Conservation (phyloP, 2,797 vertebrate genomes). For the Macropodus opercularis region DNA sequence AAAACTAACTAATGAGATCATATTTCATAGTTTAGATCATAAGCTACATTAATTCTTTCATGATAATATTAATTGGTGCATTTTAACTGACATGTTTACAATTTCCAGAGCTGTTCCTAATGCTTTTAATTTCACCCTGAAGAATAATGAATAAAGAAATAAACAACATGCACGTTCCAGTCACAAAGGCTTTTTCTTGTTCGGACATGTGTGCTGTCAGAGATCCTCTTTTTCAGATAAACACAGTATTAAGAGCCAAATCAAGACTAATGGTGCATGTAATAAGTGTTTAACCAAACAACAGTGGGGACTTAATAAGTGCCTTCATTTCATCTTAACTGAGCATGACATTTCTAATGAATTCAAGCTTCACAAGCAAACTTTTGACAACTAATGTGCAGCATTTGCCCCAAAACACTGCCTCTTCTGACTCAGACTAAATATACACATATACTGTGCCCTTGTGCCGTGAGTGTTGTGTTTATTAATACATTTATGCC, state of each 20-base stretch:
- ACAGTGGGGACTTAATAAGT: conserved; percentile 57
- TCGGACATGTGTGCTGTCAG: conserved; percentile 57
- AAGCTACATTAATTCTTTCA: not conserved
- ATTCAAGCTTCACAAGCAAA: conserved; percentile 63
- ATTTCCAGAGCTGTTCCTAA: conserved; percentile 39
- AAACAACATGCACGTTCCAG: conserved; percentile 32
- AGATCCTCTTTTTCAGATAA: conserved; percentile 41
- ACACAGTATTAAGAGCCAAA: conserved; percentile 43
- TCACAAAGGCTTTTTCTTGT: conserved; percentile 45
- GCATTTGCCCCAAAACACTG: conserved; percentile 54
- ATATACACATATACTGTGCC: conserved; percentile 48
- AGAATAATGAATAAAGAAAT: conserved; percentile 61
- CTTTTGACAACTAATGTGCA: conserved; percentile 65
- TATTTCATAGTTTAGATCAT: not conserved
- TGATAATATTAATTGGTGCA: conserved; percentile 31
- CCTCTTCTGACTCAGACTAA: conserved; percentile 36
- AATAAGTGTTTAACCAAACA: conserved; percentile 74
- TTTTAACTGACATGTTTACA: conserved; percentile 18
- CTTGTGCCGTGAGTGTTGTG: conserved; percentile 56
- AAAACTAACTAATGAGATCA: not conserved
- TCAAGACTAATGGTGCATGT: conserved; percentile 75
- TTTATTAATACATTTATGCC: conserved; percentile 62
- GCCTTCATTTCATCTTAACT: conserved; percentile 59
- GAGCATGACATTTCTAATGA: conserved; percentile 61
- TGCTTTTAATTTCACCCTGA: conserved; percentile 66